Percentiles rank a stretch among this genome's conserved stretches.
These are phyloP conservation scores for Apeira syringaria DNA, from an alignment of 2,888 invertebrate species.

Conservation along the genomic window DNA sequence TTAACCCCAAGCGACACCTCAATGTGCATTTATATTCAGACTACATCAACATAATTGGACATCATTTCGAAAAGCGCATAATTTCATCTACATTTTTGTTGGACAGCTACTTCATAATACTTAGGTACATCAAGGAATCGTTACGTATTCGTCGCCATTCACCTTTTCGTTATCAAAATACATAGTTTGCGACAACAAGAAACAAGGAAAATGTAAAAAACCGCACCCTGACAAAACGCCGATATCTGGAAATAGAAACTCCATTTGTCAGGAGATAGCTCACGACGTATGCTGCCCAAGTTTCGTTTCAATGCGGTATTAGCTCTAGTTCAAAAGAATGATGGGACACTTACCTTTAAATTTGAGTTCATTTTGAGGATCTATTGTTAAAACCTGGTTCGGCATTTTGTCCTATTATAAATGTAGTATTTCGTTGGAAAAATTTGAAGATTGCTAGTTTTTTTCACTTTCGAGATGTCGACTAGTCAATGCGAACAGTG, in stretches of 20 bases:
- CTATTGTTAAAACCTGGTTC: constrained; percentile 93
- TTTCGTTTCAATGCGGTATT: constrained; percentile 66
- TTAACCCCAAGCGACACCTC: constrained; percentile 2
- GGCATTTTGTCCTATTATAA: constrained; percentile 83
- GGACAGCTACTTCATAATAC: not conserved
- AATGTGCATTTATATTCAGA: constrained; percentile 14
- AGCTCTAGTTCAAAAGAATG: constrained; percentile 40
- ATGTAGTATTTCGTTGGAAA: constrained; percentile 70
- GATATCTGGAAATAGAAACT: constrained; percentile 83
- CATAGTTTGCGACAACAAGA: constrained; percentile 10
- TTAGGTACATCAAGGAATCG: constrained; percentile 2
- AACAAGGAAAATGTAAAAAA: constrained; percentile 54
- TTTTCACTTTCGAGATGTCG: constrained; percentile 65
- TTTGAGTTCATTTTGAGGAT: constrained; percentile 94
- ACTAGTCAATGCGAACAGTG: constrained; percentile 56
- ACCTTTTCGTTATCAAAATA: constrained; percentile 9
- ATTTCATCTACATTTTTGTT: constrained; percentile 10
- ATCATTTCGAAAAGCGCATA: constrained; percentile 11
- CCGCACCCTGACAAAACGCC: constrained; percentile 79
- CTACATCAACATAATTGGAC: constrained; percentile 17
- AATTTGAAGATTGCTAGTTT: constrained; percentile 57
- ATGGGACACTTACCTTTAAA: constrained; percentile 90
- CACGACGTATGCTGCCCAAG: constrained; percentile 65
- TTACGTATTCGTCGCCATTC: constrained; percentile 13
- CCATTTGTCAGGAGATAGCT: constrained; percentile 80